Conservation (phyloP, 2,797 vertebrate species). For the Cossypha polioptera region DNA sequence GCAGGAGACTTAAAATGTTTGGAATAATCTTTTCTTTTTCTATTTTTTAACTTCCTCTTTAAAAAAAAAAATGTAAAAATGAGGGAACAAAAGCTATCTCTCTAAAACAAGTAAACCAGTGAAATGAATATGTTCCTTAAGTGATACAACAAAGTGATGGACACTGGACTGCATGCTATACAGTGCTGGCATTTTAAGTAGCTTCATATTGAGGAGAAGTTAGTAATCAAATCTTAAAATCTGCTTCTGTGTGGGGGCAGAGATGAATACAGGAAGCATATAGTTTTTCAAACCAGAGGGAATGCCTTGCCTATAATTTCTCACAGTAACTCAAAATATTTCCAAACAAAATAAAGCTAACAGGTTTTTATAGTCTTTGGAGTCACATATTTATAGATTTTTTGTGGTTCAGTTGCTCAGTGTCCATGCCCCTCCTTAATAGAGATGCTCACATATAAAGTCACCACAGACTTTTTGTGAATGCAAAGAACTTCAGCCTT, state of each 20-base stretch:
- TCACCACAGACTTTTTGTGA: background rate
- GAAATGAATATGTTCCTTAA: background rate
- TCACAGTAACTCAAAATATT: background rate
- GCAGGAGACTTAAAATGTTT: background rate
- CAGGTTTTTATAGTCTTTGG: background rate
- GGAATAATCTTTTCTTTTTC: background rate
- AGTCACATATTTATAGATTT: background rate
- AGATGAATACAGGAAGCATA: background rate
- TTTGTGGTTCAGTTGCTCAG: background rate
- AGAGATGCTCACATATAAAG: background rate
- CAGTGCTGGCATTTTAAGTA: background rate
- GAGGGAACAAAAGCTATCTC: background rate
- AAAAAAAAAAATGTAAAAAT: background rate
- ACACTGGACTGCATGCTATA: background rate
- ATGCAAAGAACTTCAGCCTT: background rate
- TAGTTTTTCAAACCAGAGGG: background rate
- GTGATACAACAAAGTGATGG: background rate
- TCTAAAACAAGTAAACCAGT: background rate
- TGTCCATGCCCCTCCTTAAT: rapidly evolving
- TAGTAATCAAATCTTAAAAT: background rate
- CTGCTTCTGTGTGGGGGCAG: background rate
- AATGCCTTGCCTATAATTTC: background rate
- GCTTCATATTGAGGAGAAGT: background rate
- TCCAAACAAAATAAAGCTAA: background rate
- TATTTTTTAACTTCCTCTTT: background rate